Evolutionary conservation across 2,888 invertebrate species (phyloP), one percentile per base, ranked within the genome.

Genomic region (Adelphocoris suturalis): DNA sequence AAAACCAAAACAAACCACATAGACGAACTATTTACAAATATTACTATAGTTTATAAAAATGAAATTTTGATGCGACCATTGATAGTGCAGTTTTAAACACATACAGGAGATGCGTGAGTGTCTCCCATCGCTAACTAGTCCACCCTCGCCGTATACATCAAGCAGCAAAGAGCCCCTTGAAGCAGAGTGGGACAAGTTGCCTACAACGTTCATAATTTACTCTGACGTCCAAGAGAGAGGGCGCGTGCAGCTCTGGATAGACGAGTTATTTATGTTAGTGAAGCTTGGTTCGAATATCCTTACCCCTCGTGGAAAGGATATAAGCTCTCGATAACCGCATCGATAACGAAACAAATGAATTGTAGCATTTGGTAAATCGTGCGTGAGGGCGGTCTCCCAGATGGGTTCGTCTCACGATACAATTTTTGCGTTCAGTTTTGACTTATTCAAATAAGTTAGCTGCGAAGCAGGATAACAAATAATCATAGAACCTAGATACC

Each of bases 351-450:
- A n/a, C 57, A 61, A 61, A 85, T 85, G 85, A 85, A 85, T 61
- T 85, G 85, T 85, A 61, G 61, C 85, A 37, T 85, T 85, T 61
- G 37, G 57, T 37, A 85, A 85, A 85, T 85, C 85, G 85, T 85
- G 85, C 85, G 85, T 85, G 85, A 27, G 81, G 84, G 28, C 57
- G 85, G 61, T 23, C 57, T 37, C 19, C 61, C 27, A 37, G 28
- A 85, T 46, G 37, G 37, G 37, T 37, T 37, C 37, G 37, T 37
- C 37, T 37, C 37, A 37, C 37, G 37, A 37, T 4, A 37, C 37
- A 7, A 37, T 37, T 4, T 37, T 37, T 37, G 37, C 37, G 37
- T 2, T 37, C 7, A 37, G 3, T 37, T 37, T 37, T 37, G 37
- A 37, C 37, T 37, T 4, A 2, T 37, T 37, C 7, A 37, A 37